Evolutionary conservation across 2,888 invertebrate genomes (phyloP), one percentile per base, ranked within the genome.

Genomic region (Trachelus stipa): DNA sequence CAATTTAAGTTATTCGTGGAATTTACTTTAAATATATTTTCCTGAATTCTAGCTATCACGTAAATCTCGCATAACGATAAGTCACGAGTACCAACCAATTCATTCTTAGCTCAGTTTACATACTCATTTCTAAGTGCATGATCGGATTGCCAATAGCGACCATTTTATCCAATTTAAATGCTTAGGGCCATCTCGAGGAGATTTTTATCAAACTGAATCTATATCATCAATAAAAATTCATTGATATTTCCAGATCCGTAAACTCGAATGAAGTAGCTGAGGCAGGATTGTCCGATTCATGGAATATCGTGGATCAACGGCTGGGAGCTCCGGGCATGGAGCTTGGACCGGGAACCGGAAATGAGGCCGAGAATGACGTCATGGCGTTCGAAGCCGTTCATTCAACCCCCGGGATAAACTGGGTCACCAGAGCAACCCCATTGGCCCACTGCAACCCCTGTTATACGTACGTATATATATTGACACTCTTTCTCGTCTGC

Each of bases 311-410:
- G 84, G 88, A 88, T 87, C 87, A 86, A 87, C 86, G 85, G 85
- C 84, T 80, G 76, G 81, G 71, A 73, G 83, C 79, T 82, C 82
- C 83, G 83, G 83, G 83, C 83, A 87, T 85, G 82, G 79, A 79
- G 80, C 82, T 83, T 84, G 86, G 82, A 86, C 86, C 84, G 87
- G 85, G 87, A 87, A 87, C 87, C 89, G 86, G 88, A 90, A 90
- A 89, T 86, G 84, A 85, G 90, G 89, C 87, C 90, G 84, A 69
- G 80, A 85, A 88, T 90, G 91, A 91, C 91, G 91, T 90, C 90
- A 89, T 84, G 69, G 6, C 74, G 74, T 34, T 74, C 79, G 82
- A 1, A 31, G 82, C 80, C 87, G 90, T 91, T 89, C 90, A 90
- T 91, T 91, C 90, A 91, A 90, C 91, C 89, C 88, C 85, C 84